phyloP scores from a whole-genome alignment of 2,888 invertebrate genomes.

The Sthenelais limicola region DNA sequence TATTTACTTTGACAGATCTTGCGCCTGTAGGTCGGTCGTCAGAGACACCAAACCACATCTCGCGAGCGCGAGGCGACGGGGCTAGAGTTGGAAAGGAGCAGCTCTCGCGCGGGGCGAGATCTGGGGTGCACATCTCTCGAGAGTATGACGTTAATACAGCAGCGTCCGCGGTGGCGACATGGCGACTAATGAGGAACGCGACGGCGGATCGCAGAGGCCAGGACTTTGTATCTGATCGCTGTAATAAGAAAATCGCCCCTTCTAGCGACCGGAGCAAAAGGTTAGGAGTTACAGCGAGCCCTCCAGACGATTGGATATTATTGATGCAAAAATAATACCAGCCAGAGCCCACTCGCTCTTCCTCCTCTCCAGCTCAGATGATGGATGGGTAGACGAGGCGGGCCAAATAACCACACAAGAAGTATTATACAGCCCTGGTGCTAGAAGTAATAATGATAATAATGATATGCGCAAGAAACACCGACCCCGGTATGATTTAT shows the following conservation, averaged over 20 bases:
- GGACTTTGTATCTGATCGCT: neutral
- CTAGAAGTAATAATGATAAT: too few species aligned
- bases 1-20: conserved; percentile 41
- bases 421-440: too few species aligned
- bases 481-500: conserved; percentile 27
- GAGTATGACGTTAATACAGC: too few species aligned
- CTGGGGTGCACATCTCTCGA: too few species aligned
- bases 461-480: conserved; percentile 31
- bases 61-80: neutral
- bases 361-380: neutral
- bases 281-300: conserved; percentile 2
- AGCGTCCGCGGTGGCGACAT: conserved; percentile 5
- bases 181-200: conserved; percentile 23
- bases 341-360: too few species aligned
- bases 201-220: neutral
- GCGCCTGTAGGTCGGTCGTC: conserved; percentile 21
- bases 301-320: conserved; percentile 16
- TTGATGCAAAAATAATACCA: conserved; percentile 27
- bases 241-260: conserved; percentile 33
- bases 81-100: conserved; percentile 8
- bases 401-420: conserved; percentile 4
- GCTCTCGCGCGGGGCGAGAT: too few species aligned
- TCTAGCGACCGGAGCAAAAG: conserved; percentile 18
- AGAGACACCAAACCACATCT: too few species aligned
- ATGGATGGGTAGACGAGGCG: conserved; percentile 6